Evolutionary conservation across 2,888 invertebrate genomes (phyloP).

Genomic region (Dryomyza anilis): DNA sequence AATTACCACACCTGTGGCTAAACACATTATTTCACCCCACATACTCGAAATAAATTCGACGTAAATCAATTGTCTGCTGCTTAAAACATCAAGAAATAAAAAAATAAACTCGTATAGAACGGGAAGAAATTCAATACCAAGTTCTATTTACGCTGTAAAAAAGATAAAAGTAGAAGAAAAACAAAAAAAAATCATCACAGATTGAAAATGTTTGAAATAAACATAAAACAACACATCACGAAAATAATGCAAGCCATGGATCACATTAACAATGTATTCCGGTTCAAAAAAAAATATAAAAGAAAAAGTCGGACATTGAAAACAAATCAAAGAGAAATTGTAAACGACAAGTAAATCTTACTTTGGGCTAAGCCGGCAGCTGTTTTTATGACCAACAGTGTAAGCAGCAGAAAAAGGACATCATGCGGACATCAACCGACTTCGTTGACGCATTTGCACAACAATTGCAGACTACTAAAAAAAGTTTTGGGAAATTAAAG

Average conservation of each 20-base stretch:
- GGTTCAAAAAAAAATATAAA: too few relatives aligned
- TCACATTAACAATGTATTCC: slow-evolving; percentile 23
- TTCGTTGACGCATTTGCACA: slow-evolving; percentile 25
- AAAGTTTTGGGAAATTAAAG: slow-evolving; percentile 8
- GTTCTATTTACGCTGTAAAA: too few relatives aligned
- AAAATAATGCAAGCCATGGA: slow-evolving; percentile 16
- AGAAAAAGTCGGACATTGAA: slow-evolving; percentile 14
- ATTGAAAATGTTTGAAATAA: slow-evolving; percentile 25
- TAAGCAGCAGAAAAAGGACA: slow-evolving; percentile 6
- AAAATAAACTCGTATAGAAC: neutral
- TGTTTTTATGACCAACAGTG: slow-evolving; percentile 54
- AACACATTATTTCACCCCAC: neutral
- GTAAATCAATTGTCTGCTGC: slow-evolving; percentile 39
- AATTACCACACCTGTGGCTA: slow-evolving; percentile 12
- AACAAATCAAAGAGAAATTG: slow-evolving; percentile 58
- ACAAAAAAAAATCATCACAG: slow-evolving; percentile 21
- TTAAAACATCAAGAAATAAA: neutral
- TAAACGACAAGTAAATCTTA: slow-evolving; percentile 58
- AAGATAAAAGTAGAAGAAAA: neutral
- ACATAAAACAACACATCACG: slow-evolving; percentile 19
- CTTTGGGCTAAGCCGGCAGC: slow-evolving; percentile 55
- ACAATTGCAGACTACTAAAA: neutral
- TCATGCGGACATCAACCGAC: neutral
- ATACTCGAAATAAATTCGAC: slow-evolving; percentile 25
- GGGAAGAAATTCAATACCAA: neutral